Evolutionary conservation across 2,888 invertebrate species (phyloP).

Genomic region (Netelia melanura): DNA sequence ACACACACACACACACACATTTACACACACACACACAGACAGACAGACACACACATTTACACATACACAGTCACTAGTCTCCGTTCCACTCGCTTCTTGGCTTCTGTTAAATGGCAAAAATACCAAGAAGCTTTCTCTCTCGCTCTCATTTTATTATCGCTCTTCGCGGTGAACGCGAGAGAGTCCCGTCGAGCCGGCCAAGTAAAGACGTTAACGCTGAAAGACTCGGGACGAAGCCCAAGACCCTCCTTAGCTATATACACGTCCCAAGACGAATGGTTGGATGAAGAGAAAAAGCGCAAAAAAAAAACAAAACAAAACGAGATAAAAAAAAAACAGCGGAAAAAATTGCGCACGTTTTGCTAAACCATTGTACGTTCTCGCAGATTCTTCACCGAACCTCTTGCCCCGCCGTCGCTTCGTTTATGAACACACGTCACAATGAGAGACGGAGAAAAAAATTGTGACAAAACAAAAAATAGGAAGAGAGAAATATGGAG

Average conservation of each 20-base stretch:
- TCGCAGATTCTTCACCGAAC: too few species aligned
- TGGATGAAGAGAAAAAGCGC: background rate
- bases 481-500: background rate
- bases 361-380: too few species aligned
- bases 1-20: too few species aligned
- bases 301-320: background rate
- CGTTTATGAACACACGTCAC: background rate
- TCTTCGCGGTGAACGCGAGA: background rate
- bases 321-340: background rate
- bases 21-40: too few species aligned
- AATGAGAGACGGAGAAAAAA: slow-evolving; percentile 1
- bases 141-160: background rate
- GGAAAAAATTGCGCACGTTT: background rate
- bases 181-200: slow-evolving; percentile 8
- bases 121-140: slow-evolving; percentile 7
- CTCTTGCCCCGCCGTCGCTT: background rate
- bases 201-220: slow-evolving; percentile 8
- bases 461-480: background rate
- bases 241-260: background rate
- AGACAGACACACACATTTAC: too few species aligned
- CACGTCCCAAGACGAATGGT: too few species aligned
- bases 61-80: background rate
- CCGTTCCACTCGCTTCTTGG: slow-evolving; percentile 8
- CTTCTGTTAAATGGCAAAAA: slow-evolving; percentile 26
- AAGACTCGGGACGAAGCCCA: background rate